Evolutionary conservation across 2,113 vertebrate genomes (phyloP).

Genomic region (Pampusana beccarii): DNA sequence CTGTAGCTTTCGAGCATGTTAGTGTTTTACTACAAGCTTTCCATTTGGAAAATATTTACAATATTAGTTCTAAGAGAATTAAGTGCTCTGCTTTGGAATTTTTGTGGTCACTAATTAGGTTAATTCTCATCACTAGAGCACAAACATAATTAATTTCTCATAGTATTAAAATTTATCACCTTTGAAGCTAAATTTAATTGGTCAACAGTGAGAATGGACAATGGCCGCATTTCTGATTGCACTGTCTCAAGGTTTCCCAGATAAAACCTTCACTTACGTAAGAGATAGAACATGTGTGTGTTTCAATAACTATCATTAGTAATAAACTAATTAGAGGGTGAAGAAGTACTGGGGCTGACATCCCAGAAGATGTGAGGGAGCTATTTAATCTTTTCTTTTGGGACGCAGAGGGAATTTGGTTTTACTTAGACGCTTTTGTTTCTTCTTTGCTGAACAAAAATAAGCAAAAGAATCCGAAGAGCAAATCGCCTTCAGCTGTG

Average conservation of each 20-base stretch:
- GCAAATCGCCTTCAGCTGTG: background rate
- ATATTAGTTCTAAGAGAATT: constrained; percentile 6
- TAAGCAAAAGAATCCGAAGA: background rate
- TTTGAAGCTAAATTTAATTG: constrained; percentile 10
- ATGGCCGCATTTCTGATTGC: background rate
- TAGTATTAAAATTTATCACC: constrained; percentile 40
- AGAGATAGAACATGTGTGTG: background rate
- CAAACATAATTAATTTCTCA: constrained; percentile 15
- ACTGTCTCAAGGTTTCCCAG: background rate
- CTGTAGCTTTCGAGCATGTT: background rate
- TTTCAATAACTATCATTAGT: background rate
- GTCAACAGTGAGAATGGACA: constrained; percentile 6
- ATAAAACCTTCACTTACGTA: background rate
- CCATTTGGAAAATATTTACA: constrained; percentile 29
- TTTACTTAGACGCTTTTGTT: background rate
- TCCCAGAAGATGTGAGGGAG: background rate
- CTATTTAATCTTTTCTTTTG: background rate
- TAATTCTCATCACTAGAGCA: constrained; percentile 24
- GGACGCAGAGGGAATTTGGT: background rate
- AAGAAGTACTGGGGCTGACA: background rate
- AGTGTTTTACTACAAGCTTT: background rate
- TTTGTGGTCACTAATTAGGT: constrained; percentile 30
- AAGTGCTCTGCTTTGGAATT: constrained; percentile 7
- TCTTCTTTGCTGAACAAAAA: background rate
- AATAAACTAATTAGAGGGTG: background rate